Evolutionary conservation across 1,140 invertebrate species (phyloP).

Genomic region (Nasonia giraulti): DNA sequence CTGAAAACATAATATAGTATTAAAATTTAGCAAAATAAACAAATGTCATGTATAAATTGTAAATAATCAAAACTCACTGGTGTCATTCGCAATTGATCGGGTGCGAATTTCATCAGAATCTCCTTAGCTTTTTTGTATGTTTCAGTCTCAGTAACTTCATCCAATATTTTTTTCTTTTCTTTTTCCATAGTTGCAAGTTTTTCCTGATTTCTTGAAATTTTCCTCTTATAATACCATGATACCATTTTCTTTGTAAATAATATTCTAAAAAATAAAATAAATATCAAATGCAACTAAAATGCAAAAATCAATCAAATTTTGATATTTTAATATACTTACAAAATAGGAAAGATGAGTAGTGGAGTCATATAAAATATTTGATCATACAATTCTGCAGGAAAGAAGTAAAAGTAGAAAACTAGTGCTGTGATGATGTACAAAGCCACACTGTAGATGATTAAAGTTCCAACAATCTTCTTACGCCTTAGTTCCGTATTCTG

Average conservation of each 20-base stretch:
- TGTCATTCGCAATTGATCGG: constrained; percentile 76
- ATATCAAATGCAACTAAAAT: background rate
- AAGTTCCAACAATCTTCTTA: constrained; percentile 85
- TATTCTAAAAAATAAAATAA: constrained; percentile 79
- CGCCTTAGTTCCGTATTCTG: constrained; percentile 85
- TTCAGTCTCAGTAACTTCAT: constrained; percentile 97
- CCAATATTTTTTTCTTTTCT: constrained; percentile 92
- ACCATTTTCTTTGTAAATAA: constrained; percentile 85
- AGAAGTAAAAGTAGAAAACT: constrained; percentile 87
- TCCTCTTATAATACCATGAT: constrained; percentile 91
- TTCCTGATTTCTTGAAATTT: constrained; percentile 86
- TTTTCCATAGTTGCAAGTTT: constrained; percentile 83
- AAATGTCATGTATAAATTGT: constrained; percentile 6
- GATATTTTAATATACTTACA: constrained; percentile 79
- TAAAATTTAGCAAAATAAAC: background rate
- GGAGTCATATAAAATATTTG: constrained; percentile 83
- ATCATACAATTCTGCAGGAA: constrained; percentile 81
- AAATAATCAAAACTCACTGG: constrained; percentile 57
- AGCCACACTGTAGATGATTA: constrained; percentile 87
- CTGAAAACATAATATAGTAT: constrained; percentile 56
- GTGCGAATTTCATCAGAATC: constrained; percentile 92
- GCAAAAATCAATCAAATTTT: background rate
- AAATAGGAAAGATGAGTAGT: constrained; percentile 83
- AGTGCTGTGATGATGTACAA: constrained; percentile 85
- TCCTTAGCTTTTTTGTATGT: constrained; percentile 97